These are phyloP conservation scores for Neodon shergylaensis DNA, from an alignment of 2,113 vertebrate genomes.

Conservation along the genomic window DNA sequence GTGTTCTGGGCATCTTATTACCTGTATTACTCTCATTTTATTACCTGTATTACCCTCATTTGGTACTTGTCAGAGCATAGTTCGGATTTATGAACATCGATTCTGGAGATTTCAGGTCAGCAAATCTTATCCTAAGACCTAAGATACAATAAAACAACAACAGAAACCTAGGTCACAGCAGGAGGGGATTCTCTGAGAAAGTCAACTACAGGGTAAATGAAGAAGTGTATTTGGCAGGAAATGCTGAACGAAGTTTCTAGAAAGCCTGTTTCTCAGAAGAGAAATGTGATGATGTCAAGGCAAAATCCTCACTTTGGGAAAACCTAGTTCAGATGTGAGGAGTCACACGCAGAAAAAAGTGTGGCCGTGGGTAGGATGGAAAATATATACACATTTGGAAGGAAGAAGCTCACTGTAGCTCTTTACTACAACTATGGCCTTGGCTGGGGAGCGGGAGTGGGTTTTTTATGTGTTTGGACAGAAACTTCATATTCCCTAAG, in stretches of 20 bases:
- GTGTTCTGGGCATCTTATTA: not conserved
- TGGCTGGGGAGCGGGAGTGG: not conserved
- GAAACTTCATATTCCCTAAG: slow-evolving; percentile 1
- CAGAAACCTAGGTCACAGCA: not conserved
- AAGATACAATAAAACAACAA: not conserved
- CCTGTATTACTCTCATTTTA: not conserved
- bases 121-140: slow-evolving; percentile 26
- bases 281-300: not conserved
- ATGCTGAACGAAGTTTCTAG: not conserved
- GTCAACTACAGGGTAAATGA: slow-evolving; percentile 19
- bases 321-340: not conserved
- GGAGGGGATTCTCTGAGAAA: not conserved
- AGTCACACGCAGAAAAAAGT: not conserved
- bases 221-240: not conserved
- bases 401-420: not conserved
- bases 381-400: not conserved
- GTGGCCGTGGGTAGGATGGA: not conserved
- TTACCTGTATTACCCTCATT: not conserved
- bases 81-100: not conserved
- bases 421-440: not conserved
- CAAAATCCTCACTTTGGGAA: not conserved
- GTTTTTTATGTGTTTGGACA: not conserved
- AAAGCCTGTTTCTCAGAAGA: slow-evolving; percentile 26
- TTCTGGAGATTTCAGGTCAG: not conserved
- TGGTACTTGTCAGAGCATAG: not conserved